Evolutionary conservation across 2,797 vertebrate species (phyloP).

Genomic region (Dicrostonyx torquatus): DNA sequence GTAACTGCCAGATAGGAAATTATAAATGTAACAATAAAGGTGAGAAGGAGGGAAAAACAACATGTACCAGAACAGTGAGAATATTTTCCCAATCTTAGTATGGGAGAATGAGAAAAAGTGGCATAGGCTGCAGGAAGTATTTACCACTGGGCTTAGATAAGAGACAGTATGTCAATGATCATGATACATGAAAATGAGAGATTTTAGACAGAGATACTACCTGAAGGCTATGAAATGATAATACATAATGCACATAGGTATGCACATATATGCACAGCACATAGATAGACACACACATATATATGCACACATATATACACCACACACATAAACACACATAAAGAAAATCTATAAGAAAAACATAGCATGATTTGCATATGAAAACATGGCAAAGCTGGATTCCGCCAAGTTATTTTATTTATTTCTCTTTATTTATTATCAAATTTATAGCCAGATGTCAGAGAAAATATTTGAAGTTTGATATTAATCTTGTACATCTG

Average conservation of each 20-base stretch:
- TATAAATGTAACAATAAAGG: constrained; percentile 1
- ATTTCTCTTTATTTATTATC: background rate
- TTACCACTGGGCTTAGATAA: background rate
- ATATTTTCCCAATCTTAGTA: background rate
- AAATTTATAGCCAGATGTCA: background rate
- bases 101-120: background rate
- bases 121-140: background rate
- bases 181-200: background rate
- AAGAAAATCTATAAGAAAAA: background rate
- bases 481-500: background rate
- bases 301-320: background rate
- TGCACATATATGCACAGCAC: background rate
- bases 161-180: background rate
- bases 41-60: background rate
- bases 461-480: background rate
- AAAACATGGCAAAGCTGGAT: background rate
- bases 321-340: background rate
- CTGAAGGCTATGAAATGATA: background rate
- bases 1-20: background rate
- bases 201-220: background rate
- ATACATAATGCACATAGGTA: background rate
- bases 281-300: background rate
- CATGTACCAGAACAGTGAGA: background rate
- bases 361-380: background rate
- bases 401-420: background rate